phyloP scores from a whole-genome alignment of 1,140 invertebrate species.

The Leguminivora glycinivorella region DNA sequence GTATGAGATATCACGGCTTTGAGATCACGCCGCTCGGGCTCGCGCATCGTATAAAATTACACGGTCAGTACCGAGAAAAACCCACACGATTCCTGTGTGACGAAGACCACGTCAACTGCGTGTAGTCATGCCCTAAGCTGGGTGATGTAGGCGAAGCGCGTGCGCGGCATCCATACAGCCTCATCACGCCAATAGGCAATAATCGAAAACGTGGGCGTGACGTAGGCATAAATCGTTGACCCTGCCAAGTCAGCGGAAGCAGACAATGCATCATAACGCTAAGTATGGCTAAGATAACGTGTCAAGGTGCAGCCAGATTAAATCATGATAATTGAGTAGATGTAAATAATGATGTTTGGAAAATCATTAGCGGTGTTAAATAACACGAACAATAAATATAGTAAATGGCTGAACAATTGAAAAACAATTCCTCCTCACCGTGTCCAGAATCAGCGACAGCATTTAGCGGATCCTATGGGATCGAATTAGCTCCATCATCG shows the following conservation, averaged over 20 bases:
- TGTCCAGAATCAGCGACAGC: slow-evolving; percentile 5
- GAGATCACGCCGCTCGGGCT: background rate
- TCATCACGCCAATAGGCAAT: slow-evolving; percentile 43
- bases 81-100: slow-evolving; percentile 58
- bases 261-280: slow-evolving; percentile 22
- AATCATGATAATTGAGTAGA: slow-evolving; percentile 22
- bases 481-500: too few relatives aligned
- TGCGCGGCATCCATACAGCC: slow-evolving; percentile 49
- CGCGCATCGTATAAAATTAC: background rate
- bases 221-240: slow-evolving; percentile 50
- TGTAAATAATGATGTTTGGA: slow-evolving; percentile 26
- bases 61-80: slow-evolving; percentile 53
- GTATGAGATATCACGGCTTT: background rate
- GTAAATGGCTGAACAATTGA: background rate
- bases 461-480: too few relatives aligned
- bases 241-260: slow-evolving; percentile 31
- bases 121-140: background rate
- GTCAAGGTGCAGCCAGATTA: slow-evolving; percentile 27
- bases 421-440: background rate
- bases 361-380: slow-evolving; percentile 8
- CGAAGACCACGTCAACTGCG: slow-evolving; percentile 28
- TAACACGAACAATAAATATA: background rate
- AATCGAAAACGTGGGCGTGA: slow-evolving; percentile 49
- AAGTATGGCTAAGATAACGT: slow-evolving; percentile 27
- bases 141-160: slow-evolving; percentile 55